Percentiles rank a stretch among this genome's conserved stretches.
These are phyloP conservation scores for Atrichornis clamosus DNA, from an alignment of 2,113 vertebrate genomes.

Conservation along the genomic window DNA sequence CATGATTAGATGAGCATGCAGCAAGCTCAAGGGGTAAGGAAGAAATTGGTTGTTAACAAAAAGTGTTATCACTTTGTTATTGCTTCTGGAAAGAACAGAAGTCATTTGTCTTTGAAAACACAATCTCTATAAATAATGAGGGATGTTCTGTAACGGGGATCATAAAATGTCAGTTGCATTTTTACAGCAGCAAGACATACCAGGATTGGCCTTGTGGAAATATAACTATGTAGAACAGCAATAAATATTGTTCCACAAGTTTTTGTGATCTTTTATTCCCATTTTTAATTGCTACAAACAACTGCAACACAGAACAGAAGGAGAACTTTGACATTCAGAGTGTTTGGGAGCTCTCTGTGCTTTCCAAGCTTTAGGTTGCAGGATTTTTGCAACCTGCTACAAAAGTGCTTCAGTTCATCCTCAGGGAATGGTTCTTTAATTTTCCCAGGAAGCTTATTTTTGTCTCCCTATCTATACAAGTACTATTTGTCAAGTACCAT, in stretches of 20 bases:
- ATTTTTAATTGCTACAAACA: conserved; percentile 53
- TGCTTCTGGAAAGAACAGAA: conserved; percentile 50
- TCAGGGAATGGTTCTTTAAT: background rate
- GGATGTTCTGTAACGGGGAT: conserved; percentile 53
- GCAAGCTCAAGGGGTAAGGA: background rate
- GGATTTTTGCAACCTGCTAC: background rate
- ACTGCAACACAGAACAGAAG: background rate
- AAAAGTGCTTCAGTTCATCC: background rate
- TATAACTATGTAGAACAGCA: conserved; percentile 29
- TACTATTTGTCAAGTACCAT: background rate
- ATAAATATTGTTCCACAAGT: conserved; percentile 42
- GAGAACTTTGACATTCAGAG: background rate
- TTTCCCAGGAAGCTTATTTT: background rate
- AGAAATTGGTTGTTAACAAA: conserved; percentile 21
- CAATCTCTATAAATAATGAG: conserved; percentile 65
- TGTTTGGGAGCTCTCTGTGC: background rate
- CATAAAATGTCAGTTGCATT: conserved; percentile 65
- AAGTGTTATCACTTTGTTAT: conserved; percentile 64
- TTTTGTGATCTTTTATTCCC: conserved; percentile 28
- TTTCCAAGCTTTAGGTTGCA: background rate
- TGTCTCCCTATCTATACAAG: background rate
- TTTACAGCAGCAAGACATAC: conserved; percentile 34
- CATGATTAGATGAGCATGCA: background rate
- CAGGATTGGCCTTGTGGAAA: conserved; percentile 30
- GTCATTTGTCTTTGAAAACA: conserved; percentile 59